Conservation (phyloP, 1,140 invertebrate genomes). For the Dysdera silvatica region DNA sequence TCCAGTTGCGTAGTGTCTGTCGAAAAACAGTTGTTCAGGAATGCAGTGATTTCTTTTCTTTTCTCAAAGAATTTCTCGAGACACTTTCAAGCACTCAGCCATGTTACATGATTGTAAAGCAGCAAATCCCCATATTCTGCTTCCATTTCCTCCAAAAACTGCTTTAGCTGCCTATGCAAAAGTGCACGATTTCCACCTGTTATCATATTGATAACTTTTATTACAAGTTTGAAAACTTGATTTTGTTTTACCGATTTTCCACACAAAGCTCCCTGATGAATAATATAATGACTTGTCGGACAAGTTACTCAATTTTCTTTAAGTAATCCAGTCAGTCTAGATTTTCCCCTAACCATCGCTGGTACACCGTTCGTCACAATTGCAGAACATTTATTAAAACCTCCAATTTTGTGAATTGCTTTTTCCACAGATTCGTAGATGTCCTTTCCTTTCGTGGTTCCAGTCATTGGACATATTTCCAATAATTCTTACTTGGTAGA, state of each 20-base stretch:
- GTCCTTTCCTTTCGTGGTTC: too few species aligned
- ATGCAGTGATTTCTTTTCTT: conserved; percentile 16
- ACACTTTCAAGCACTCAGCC: conserved; percentile 16
- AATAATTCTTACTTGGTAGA: too few species aligned
- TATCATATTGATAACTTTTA: too few species aligned
- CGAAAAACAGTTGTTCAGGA: not conserved
- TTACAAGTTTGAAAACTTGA: too few species aligned
- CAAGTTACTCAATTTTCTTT: not conserved
- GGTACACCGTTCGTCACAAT: not conserved
- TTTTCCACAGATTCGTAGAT: too few species aligned
- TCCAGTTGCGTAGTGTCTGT: conserved; percentile 1
- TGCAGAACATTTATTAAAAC: not conserved
- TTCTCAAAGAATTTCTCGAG: conserved; percentile 15
- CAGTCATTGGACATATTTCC: too few species aligned
- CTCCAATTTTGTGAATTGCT: too few species aligned
- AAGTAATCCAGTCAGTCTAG: not conserved
- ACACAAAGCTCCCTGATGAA: conserved; percentile 6
- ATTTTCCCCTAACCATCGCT: not conserved
- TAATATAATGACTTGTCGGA: not conserved
- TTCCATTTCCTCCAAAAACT: too few species aligned
- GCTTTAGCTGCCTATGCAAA: too few species aligned
- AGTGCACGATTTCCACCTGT: too few species aligned
- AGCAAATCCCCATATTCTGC: conserved; percentile 14
- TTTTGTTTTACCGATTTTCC: not conserved
- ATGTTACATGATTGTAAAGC: conserved; percentile 14